Percentiles rank a stretch among this genome's conserved stretches.
phyloP scores from a whole-genome alignment of 2,888 invertebrate species.

The Pogonocherus hispidulus region DNA sequence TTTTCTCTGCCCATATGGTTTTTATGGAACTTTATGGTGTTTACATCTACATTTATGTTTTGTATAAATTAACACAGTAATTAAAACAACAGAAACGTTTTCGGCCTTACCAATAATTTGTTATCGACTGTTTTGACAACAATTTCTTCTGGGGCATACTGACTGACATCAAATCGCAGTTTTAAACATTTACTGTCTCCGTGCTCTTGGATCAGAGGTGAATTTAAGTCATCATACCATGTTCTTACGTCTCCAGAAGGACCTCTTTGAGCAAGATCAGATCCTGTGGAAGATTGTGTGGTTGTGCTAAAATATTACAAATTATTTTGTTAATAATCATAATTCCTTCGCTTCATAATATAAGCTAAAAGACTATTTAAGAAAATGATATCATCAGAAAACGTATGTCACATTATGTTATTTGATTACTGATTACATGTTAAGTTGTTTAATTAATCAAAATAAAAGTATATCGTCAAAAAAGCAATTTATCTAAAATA shows the following conservation, averaged over 20 bases:
- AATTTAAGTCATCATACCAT: constrained; percentile 89
- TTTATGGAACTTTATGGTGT: too few relatives aligned
- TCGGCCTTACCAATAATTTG: constrained; percentile 93
- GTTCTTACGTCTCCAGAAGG: constrained; percentile 74
- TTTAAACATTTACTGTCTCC: constrained; percentile 95
- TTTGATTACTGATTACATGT: neutral
- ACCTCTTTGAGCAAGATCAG: constrained; percentile 56
- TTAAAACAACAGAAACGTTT: too few relatives aligned
- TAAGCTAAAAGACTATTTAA: neutral
- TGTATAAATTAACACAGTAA: too few relatives aligned
- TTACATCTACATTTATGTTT: too few relatives aligned
- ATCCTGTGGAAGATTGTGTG: constrained; percentile 68
- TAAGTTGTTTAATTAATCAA: neutral
- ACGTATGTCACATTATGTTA: neutral
- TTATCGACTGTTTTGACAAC: constrained; percentile 99
- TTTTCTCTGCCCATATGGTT: too few relatives aligned
- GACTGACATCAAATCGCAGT: constrained; percentile 96
- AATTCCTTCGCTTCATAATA: neutral
- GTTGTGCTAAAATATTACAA: constrained; percentile 73
- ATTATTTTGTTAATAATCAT: neutral
- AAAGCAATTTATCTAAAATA: neutral
- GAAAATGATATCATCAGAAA: neutral
- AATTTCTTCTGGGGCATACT: constrained; percentile 97
- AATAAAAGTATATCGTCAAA: constrained; percentile 1
- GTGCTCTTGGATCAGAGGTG: constrained; percentile 94